Evolutionary conservation across 2,888 invertebrate genomes (phyloP).

Genomic region (Brachypalpus laphriformis): DNA sequence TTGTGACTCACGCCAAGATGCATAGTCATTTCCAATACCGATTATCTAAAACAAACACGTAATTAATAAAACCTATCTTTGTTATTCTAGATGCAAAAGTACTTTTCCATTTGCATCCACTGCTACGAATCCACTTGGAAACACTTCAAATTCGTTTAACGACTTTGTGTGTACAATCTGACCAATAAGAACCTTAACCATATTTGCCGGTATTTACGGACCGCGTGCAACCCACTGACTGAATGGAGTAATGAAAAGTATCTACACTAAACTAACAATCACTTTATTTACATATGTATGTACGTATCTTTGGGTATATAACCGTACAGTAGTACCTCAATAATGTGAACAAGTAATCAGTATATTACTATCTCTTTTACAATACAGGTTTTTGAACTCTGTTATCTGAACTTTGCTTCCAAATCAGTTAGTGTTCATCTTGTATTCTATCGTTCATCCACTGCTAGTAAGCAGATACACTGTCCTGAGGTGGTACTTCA

Average conservation of each 20-base stretch:
- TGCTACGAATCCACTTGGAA: conserved; percentile 84
- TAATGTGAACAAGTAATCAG: no score
- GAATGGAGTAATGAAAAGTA: background rate
- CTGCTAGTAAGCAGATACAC: no score
- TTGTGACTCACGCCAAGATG: conserved; percentile 75
- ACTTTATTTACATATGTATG: background rate
- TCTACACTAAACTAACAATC: background rate
- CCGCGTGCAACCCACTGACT: background rate
- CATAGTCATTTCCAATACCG: conserved; percentile 80
- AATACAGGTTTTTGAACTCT: no score
- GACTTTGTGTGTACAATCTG: conserved; percentile 82
- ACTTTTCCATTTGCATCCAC: conserved; percentile 85
- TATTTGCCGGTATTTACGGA: conserved; percentile 44
- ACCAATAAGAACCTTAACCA: conserved; percentile 80
- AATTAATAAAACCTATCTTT: background rate
- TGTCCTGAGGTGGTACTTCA: no score
- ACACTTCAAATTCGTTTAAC: conserved; percentile 81
- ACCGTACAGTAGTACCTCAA: no score
- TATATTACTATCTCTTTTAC: no score
- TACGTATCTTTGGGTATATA: no score
- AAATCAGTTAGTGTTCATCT: no score
- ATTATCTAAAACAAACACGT: conserved; percentile 80
- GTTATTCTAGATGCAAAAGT: background rate
- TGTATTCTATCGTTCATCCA: no score
- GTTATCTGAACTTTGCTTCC: no score